phyloP scores from a whole-genome alignment of 2,113 vertebrate genomes.

The Nerophis lumbriciformis region DNA sequence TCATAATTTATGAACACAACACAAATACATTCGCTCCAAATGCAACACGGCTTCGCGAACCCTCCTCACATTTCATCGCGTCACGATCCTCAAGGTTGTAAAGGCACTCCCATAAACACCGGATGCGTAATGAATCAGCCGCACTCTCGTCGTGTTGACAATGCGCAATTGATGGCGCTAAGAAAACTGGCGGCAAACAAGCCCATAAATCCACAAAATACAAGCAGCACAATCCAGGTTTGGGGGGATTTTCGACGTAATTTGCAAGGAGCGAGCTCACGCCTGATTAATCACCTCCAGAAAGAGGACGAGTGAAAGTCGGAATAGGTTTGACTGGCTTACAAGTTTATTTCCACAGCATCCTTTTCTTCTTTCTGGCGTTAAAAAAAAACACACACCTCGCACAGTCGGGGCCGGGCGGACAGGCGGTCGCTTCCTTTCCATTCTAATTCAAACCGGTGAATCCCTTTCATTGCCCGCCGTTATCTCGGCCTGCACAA shows the following conservation, averaged over 20 bases:
- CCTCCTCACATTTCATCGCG: background rate
- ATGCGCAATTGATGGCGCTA: background rate
- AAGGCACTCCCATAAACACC: background rate
- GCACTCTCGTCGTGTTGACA: slow-evolving; percentile 1
- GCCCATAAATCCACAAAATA: slow-evolving; percentile 1
- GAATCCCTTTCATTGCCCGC: background rate
- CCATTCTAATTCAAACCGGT: background rate
- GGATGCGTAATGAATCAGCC: background rate
- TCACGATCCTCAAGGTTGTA: background rate
- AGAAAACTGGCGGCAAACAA: background rate
- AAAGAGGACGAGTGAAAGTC: slow-evolving; percentile 6
- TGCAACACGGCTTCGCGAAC: too few species aligned
- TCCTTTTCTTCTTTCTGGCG: background rate
- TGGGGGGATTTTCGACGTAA: background rate
- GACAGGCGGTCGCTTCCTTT: background rate
- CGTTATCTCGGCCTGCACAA: background rate
- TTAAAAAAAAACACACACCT: background rate
- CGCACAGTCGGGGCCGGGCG: background rate
- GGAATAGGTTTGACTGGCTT: background rate
- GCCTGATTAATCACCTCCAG: slow-evolving; percentile 2
- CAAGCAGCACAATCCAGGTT: background rate
- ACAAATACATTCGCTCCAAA: background rate
- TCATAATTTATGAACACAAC: background rate
- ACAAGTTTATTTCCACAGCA: slow-evolving; percentile 1
- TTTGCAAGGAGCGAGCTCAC: background rate